Evolutionary conservation across 2,113 vertebrate species (phyloP), one percentile per base, ranked within the genome.

Genomic region (Mugil cephalus): DNA sequence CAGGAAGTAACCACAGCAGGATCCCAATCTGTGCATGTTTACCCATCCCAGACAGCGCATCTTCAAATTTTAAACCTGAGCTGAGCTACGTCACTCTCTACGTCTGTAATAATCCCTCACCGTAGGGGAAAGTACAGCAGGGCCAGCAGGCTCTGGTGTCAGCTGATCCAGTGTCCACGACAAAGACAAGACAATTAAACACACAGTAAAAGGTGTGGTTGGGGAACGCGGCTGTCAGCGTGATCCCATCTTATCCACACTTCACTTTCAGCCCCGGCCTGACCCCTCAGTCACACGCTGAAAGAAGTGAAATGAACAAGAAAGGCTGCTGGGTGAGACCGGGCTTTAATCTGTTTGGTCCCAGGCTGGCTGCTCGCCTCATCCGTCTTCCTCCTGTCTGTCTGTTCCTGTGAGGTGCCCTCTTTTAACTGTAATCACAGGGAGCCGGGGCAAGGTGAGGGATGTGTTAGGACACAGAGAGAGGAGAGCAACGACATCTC

Each of bases 351-450:
- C 83, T 67, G 79, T 53, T 88, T 46, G 72, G 77, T 81, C 77
- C 74, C 60, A 48, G 70, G 64, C 73, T 30, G 55, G 46, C 74
- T 42, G 51, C 69, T 73, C 48, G 6, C 51, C 48, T 38, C 56
- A 85, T 82, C 65, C 45, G 24, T 83, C 77, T 82, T 65, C 64
- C 60, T 55, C 67, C 71, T 47, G 55, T 63, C 74, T 74, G 83
- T 63, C 74, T 79, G 74, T 56, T 72, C 54, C 68, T 82, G 77
- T 73, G 79, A 83, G 70, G 52, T 75, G 35, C 40, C 63, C 78
- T 53, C 84, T 80, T 66, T 75, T 77, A 80, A 82, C 87, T 83
- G 83, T 84, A 83, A 88, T 87, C 88, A 80, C 21, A 51, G 64
- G 18, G 69, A 51, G 62, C 74, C 47, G 15, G 79, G 24, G 74